Evolutionary conservation across 2,113 vertebrate genomes (phyloP).

Genomic region (Atherinomorus stipes): DNA sequence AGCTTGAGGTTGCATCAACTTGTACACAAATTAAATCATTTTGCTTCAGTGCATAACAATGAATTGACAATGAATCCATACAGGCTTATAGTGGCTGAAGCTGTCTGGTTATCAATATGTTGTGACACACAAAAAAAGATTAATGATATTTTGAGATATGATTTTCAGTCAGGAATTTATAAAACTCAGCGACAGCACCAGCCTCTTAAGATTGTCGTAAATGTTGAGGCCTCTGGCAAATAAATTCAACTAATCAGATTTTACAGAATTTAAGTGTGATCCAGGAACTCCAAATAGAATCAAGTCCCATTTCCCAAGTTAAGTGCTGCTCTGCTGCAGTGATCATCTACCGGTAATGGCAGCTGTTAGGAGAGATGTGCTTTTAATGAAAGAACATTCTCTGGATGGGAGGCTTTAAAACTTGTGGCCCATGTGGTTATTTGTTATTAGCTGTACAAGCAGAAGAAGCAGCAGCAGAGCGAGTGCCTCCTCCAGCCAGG

Average conservation of each 20-base stretch:
- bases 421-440: background rate
- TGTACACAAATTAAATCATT: slow-evolving; percentile 33
- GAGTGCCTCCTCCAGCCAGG: background rate
- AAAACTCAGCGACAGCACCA: background rate
- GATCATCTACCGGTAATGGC: slow-evolving; percentile 1
- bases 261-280: slow-evolving; percentile 17
- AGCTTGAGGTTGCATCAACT: slow-evolving; percentile 31
- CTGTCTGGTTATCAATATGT: slow-evolving; percentile 5
- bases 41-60: slow-evolving; percentile 18
- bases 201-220: background rate
- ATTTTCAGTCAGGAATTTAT: slow-evolving; percentile 4
- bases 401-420: background rate
- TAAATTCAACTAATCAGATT: slow-evolving; percentile 2
- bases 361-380: slow-evolving; percentile 9
- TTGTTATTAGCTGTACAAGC: background rate
- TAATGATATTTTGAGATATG: slow-evolving; percentile 19
- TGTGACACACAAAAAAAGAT: background rate
- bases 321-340: slow-evolving; percentile 6
- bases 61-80: slow-evolving; percentile 6
- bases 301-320: background rate
- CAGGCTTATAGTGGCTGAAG: background rate
- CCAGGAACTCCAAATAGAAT: background rate
- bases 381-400: slow-evolving; percentile 25
- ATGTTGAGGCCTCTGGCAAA: slow-evolving; percentile 4
- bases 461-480: background rate